Evolutionary conservation across 2,113 vertebrate genomes (phyloP).

Genomic region (Nesoenas mayeri): DNA sequence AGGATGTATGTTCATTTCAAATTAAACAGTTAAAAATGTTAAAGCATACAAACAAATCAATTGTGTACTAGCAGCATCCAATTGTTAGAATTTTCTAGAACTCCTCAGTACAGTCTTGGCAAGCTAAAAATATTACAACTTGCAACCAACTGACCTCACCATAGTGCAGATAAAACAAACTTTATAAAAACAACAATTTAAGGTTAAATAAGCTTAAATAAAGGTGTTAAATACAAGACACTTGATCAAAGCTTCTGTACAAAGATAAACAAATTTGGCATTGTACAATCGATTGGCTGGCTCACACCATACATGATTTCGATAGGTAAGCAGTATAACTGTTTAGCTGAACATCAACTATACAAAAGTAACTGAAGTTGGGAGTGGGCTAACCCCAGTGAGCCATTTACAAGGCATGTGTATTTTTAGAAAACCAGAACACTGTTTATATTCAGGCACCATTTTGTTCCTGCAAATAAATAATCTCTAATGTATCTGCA

Average conservation of each 20-base stretch:
- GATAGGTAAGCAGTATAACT: constrained; percentile 55
- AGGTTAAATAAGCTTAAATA: constrained; percentile 99
- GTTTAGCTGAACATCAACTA: constrained; percentile 77
- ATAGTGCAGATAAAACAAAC: constrained; percentile 84
- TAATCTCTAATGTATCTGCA: constrained; percentile 82
- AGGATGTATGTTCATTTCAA: constrained; percentile 86
- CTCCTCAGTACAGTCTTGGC: constrained; percentile 75
- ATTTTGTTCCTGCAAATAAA: constrained; percentile 89
- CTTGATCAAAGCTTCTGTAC: constrained; percentile 91
- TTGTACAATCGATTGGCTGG: constrained; percentile 82
- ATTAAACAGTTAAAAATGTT: constrained; percentile 88
- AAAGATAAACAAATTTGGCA: constrained; percentile 91
- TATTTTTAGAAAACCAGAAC: constrained; percentile 79
- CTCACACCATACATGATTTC: constrained; percentile 65
- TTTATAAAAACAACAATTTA: constrained; percentile 92
- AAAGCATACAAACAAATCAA: constrained; percentile 92
- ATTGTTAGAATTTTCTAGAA: constrained; percentile 86
- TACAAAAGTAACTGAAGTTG: constrained; percentile 69
- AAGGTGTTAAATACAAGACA: constrained; percentile 97
- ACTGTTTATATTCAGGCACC: constrained; percentile 90
- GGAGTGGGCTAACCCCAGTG: constrained; percentile 72
- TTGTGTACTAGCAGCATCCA: constrained; percentile 93
- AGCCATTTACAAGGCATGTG: constrained; percentile 90
- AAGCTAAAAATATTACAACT: constrained; percentile 83
- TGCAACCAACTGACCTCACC: constrained; percentile 80